Percentiles rank a stretch among this genome's conserved stretches.
Conservation (phyloP, 2,888 invertebrate species). For the Synergus gifuensis region DNA sequence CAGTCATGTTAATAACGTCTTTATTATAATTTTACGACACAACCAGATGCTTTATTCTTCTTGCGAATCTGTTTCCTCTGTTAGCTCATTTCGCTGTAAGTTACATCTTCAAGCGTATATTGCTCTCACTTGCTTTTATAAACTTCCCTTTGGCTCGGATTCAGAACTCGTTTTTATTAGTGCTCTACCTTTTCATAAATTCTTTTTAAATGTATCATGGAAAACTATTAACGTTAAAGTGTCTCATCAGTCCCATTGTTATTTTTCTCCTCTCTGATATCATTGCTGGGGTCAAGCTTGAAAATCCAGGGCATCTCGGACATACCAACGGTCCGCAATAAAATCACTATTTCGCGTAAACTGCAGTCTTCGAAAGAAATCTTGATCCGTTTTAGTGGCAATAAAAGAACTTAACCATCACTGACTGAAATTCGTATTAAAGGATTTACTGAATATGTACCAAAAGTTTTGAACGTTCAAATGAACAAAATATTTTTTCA, state of each 20-base stretch:
- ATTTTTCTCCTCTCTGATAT: slow-evolving; percentile 49
- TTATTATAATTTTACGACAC: slow-evolving; percentile 51
- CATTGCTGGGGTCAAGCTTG: slow-evolving; percentile 50
- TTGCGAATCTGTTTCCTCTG: slow-evolving; percentile 11
- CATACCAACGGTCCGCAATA: slow-evolving; percentile 41
- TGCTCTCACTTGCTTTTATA: slow-evolving; percentile 51
- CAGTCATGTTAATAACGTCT: slow-evolving; percentile 38
- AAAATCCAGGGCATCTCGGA: slow-evolving; percentile 40
- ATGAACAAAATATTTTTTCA: too few species aligned
- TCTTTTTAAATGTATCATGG: slow-evolving; percentile 60
- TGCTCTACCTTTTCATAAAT: slow-evolving; percentile 55
- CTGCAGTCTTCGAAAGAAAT: slow-evolving; percentile 19
- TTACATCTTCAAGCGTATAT: slow-evolving; percentile 44
- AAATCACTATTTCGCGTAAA: slow-evolving; percentile 28
- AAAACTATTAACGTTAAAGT: slow-evolving; percentile 57
- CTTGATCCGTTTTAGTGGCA: slow-evolving; percentile 37
- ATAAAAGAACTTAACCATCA: slow-evolving; percentile 39
- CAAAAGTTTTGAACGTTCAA: too few species aligned
- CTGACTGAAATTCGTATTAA: slow-evolving; percentile 32
- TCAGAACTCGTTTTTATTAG: slow-evolving; percentile 64
- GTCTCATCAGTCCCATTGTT: slow-evolving; percentile 47
- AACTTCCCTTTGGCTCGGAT: slow-evolving; percentile 59
- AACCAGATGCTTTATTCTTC: slow-evolving; percentile 43
- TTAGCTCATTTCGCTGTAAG: slow-evolving; percentile 14
- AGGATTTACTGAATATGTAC: too few species aligned